Conservation (phyloP, 2,797 vertebrate species). For the Florisuga fusca region DNA sequence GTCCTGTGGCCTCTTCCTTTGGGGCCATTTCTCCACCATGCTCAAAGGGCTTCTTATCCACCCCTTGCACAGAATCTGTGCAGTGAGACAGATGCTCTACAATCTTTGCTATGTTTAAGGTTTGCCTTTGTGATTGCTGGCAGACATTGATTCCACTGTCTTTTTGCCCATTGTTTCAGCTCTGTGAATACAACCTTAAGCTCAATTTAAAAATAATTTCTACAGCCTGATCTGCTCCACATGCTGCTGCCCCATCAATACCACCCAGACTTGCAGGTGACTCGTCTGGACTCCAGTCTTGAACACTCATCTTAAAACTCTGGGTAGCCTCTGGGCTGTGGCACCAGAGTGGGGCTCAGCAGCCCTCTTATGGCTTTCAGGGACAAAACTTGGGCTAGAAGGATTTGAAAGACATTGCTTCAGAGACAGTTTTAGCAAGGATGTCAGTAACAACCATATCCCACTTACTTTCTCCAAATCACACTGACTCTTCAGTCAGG, state of each 20-base stretch:
- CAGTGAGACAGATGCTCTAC: background rate
- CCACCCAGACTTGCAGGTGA: background rate
- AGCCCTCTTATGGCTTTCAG: background rate
- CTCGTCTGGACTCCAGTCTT: background rate
- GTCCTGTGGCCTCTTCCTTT: background rate
- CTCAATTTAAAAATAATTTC: background rate
- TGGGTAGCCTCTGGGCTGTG: accelerated
- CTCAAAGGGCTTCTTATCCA: background rate
- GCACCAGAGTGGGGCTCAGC: background rate
- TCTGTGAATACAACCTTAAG: background rate
- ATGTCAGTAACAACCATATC: background rate
- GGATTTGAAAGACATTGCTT: background rate
- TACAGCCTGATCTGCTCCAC: background rate
- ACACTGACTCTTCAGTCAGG: background rate
- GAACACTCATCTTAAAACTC: background rate
- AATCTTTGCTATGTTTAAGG: background rate
- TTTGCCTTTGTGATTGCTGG: background rate
- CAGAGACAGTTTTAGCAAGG: background rate
- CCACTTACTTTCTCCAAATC: background rate
- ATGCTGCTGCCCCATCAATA: background rate
- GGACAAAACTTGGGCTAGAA: background rate
- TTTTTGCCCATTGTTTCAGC: background rate
- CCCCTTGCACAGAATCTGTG: background rate
- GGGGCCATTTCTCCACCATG: background rate
- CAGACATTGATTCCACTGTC: background rate